phyloP scores from a whole-genome alignment of 2,113 vertebrate genomes.

The Pagrus major region DNA sequence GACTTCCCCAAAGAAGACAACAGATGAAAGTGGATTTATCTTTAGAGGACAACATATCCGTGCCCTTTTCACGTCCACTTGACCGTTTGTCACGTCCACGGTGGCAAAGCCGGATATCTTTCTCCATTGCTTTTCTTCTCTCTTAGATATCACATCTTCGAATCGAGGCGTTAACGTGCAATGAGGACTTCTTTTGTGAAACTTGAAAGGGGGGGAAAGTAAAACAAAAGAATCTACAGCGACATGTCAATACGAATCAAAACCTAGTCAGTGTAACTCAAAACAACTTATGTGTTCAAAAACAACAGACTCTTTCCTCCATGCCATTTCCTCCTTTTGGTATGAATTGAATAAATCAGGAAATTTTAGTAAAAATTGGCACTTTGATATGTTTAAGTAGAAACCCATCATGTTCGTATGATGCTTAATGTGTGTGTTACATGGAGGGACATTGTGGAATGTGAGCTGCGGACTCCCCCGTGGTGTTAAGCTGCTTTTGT shows the following conservation, averaged over 20 bases:
- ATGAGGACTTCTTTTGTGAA: slow-evolving; percentile 88
- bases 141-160: slow-evolving; percentile 88
- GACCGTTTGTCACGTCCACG: slow-evolving; percentile 74
- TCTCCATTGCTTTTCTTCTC: slow-evolving; percentile 77
- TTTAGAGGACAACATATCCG: slow-evolving; percentile 83
- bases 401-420: slow-evolving; percentile 94
- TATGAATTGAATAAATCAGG: slow-evolving; percentile 98
- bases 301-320: slow-evolving; percentile 91
- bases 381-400: slow-evolving; percentile 99
- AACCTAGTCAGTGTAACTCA: slow-evolving; percentile 84
- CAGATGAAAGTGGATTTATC: slow-evolving; percentile 80
- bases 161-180: slow-evolving; percentile 86
- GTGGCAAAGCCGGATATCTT: slow-evolving; percentile 88
- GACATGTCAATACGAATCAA: slow-evolving; percentile 70
- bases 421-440: slow-evolving; percentile 82
- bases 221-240: slow-evolving; percentile 68
- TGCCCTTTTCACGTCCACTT: slow-evolving; percentile 91
- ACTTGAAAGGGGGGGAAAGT: slow-evolving; percentile 72
- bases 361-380: slow-evolving; percentile 98
- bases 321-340: slow-evolving; percentile 95
- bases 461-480: slow-evolving; percentile 84
- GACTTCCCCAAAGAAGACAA: slow-evolving; percentile 99
- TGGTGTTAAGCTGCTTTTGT: slow-evolving; percentile 86
- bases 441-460: slow-evolving; percentile 85
- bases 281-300: slow-evolving; percentile 77